Base-by-base conservation (phyloP, 2,797 vertebrate species). In the Gymnoscopelus microlampas region DNA sequence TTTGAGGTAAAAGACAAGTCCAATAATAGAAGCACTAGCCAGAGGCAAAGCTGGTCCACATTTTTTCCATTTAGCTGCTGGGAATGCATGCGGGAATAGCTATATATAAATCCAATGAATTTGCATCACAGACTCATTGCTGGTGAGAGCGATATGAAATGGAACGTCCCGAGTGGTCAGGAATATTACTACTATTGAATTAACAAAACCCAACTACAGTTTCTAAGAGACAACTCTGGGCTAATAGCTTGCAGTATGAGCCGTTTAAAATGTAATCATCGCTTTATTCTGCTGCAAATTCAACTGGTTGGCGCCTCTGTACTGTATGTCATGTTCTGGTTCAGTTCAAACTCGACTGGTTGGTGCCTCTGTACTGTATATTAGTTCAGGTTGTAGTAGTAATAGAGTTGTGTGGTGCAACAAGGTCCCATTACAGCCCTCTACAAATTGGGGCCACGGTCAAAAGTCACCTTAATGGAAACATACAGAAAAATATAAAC, bases 31-130 rank as follows among this genome's bases (percentile, higher is more conserved):
- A 81, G 67, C 74, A 78, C 58, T 73, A 76, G 82, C 71, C 74
- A 77, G 63, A 47, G 65, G 84, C 82, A 82, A 85, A 85, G 78
- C 85, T 89, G 86, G 77, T 90, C 87, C 80, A 87, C 86, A 90
- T 90, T 89, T 66, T 89, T 47, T 84, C 82, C 87, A 90, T 91
- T 90, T 93, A 89, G 90, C 87, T 79, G 80, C 86, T 85, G 86
- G 80, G 82, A 90, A 88, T 79, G 85, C 89, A 80, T 77, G 26
- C 2, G 89, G 88, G 90, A 90, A 82, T 85, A 86, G 87, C 87
- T 92, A 92, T 84, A 91, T 88, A 85, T 91, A 92, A 86, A 87
- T 78, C 68, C 81, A 74, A 84, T 88, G 85, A 87, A 86, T 90
- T 79, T 87, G 87, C 85, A 90, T 88, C 71, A 72, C 83, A 82